phyloP scores from a whole-genome alignment of 2,888 invertebrate genomes.

The Monopis laevigella region DNA sequence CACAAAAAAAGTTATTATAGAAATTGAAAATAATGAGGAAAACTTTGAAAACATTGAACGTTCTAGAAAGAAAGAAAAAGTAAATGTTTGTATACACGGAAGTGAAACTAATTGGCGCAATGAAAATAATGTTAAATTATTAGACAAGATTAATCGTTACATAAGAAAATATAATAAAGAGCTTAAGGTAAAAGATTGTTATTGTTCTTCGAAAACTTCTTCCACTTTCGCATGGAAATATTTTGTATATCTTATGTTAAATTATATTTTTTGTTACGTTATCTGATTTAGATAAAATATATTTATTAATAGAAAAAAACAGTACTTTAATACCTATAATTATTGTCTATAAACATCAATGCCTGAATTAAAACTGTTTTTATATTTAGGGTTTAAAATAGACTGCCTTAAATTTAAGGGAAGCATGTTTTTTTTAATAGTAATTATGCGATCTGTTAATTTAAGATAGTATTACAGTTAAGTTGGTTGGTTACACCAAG shows the following conservation, averaged over 20 bases:
- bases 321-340: too few species aligned
- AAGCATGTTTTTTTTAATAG: too few species aligned
- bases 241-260: not conserved
- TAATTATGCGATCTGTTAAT: too few species aligned
- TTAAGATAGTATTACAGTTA: too few species aligned
- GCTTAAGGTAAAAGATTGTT: conserved; percentile 1
- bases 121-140: not conserved
- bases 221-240: not conserved
- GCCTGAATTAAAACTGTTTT: too few species aligned
- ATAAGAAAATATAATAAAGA: not conserved
- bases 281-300: too few species aligned
- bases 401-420: too few species aligned
- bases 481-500: too few species aligned
- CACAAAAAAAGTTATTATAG: conserved; percentile 3
- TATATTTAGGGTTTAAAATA: too few species aligned
- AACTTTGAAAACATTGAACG: not conserved
- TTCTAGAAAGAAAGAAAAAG: not conserved
- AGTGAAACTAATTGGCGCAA: not conserved
- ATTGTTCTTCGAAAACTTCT: conserved; percentile 1
- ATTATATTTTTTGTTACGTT: too few species aligned
- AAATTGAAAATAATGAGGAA: conserved; percentile 1
- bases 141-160: not conserved
- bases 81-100: conserved; percentile 7
- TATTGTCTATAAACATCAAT: too few species aligned
- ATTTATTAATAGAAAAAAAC: too few species aligned